Evolutionary conservation across 2,888 invertebrate genomes (phyloP).

Genomic region (Chirona hameri): DNA sequence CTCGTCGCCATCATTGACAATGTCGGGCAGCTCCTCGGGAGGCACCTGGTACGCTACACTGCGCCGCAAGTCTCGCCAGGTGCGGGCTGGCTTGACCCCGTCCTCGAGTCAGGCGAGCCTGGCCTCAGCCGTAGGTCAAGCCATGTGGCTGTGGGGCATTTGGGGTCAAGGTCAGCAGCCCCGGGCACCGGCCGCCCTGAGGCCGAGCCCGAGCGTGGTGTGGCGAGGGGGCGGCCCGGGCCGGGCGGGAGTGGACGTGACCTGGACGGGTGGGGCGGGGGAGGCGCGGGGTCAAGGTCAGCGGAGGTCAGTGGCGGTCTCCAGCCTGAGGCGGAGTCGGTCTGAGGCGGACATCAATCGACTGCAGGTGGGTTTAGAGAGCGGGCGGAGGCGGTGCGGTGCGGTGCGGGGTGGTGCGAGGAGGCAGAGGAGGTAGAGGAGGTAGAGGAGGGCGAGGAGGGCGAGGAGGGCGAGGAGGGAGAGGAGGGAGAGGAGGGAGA

Average conservation of each 20-base stretch:
- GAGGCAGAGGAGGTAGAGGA: slow-evolving; percentile 65
- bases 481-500: too few relatives aligned
- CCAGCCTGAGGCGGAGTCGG: not conserved
- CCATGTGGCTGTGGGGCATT: too few relatives aligned
- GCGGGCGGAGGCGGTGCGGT: not conserved
- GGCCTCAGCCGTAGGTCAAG: not conserved
- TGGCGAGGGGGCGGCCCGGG: not conserved
- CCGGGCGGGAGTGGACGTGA: not conserved
- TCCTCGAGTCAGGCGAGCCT: not conserved
- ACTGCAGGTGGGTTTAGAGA: not conserved
- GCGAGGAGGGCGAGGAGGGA: too few relatives aligned
- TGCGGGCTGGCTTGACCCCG: not conserved
- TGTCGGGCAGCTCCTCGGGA: not conserved
- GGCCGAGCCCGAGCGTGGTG: not conserved
- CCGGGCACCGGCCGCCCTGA: not conserved
- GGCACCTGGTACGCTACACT: not conserved
- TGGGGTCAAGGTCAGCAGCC: not conserved
- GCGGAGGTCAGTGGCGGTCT: not conserved
- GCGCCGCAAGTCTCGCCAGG: not conserved
- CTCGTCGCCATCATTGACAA: not conserved
- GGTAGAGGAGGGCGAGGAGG: slow-evolving; percentile 78
- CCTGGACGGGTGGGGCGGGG: not conserved
- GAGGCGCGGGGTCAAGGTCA: not conserved
- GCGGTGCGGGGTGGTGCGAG: slow-evolving; percentile 63
- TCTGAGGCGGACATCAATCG: not conserved